Evolutionary conservation across 2,888 invertebrate genomes (phyloP), one percentile per base, ranked within the genome.

Genomic region (Plusia festucae): DNA sequence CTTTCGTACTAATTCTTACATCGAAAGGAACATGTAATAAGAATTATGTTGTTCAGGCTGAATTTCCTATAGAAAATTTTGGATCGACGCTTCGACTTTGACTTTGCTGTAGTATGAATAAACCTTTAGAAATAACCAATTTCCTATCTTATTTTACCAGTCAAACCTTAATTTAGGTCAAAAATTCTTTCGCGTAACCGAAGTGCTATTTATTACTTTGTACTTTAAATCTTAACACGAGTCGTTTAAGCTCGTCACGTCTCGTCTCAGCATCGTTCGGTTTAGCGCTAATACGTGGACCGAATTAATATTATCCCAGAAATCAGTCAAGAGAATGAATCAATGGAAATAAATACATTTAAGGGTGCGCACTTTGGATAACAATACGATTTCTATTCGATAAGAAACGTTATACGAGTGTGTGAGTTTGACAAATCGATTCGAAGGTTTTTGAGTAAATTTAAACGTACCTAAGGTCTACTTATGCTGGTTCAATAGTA

Each of bases 301-400:
- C 49, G 88, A 84, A 86, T 87, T 82, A 80, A 82, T 81, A 75
- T 53, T 70, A 63, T 62, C 72, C 62, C 68, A 54, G 69, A 73
- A 84, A 82, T 87, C 84, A 86, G 78, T 84, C 83, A 82, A 51
- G 74, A 73, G 69, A 72, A 78, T 71, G 67, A 82, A 79, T 79
- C 80, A 78, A 82, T 70, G 79, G 76, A 79, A 80, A 82, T 85
- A 84, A 84, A 81, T 84, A 84, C 76, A 75, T 78, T 78, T 70
- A 59, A 54, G 73, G 78, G 60, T 59, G 59, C 53, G 75, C 79
- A 82, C 75, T 73, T 64, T 40, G 64, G 82, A 80, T 81, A 82
- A 73, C 68, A 71, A 66, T 67, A 73, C 70, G 70, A 73, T 55
- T 69, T 71, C 20, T 60, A 60, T 56, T 70, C 18, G 63, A 57